Base-by-base conservation (phyloP, 2,888 invertebrate species). In the Lymantria dispar region DNA sequence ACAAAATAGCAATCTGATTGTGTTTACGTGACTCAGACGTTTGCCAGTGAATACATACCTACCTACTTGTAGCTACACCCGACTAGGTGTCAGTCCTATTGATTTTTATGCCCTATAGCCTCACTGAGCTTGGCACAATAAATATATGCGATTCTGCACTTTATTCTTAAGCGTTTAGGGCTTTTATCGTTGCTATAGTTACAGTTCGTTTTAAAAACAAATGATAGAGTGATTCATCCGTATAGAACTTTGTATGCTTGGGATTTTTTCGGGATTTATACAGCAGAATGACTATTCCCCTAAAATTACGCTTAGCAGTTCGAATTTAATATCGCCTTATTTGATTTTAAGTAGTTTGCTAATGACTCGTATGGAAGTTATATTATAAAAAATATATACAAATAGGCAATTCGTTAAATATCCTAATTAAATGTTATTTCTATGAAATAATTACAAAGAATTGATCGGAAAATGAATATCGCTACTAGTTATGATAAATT, bases 141-240 rank as follows among this genome's bases (percentile, higher is more conserved):
- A 22, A 22, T 3, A 47, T 60, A 50, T 48, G 41, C 60, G 48
- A 59, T 59, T 62, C 48, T 67, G 66, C 9, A 53, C 74, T 60
- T 43, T 63, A 60, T 52, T 52, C 45, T 50, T 36, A 12, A 53
- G 33, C 0, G 33, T 13, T 50, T 45, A 37, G 49, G 38, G 47
- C 60, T 61, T 64, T 69, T 60, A 58, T 8, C 8, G 47, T 44
- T 43, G 45, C 13, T 5, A 30, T 47, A 44, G 38, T 40, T 22
- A 44, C 31, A 14, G 49, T 48, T 48, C 45, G 65, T 72, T 71
- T 69, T 65, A 65, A 74, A 22, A 76, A 82, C 80, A 81, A 81
- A 83, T 74, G 80, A 70, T 70, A 62, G 66, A 61, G 60, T 83
- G 83, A 83, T 73, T 81, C 81, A 82, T 75, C 58, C 66, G 53